Conservation (phyloP, 2,888 invertebrate species). For the Siphonodentalium dalli region DNA sequence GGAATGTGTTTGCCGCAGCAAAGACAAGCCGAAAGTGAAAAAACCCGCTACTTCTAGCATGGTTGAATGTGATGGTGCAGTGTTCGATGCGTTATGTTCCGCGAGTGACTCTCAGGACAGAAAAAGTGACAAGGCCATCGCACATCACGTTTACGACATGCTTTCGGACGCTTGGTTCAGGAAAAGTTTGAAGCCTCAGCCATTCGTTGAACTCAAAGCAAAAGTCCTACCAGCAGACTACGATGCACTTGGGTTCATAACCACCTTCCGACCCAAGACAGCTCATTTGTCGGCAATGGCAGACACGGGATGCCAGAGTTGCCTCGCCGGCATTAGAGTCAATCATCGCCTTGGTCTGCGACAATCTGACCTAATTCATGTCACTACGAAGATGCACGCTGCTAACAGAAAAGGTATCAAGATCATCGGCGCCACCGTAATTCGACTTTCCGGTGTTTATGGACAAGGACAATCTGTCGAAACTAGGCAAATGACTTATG, state of each 20-base stretch:
- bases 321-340: too few species aligned
- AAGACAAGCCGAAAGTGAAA: too few species aligned
- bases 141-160: constrained; percentile 35
- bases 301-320: constrained; percentile 34
- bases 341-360: too few species aligned
- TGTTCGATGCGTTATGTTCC: too few species aligned
- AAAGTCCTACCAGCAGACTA: constrained; percentile 23
- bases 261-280: constrained; percentile 1
- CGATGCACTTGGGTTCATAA: constrained; percentile 23
- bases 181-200: constrained; percentile 28
- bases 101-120: too few species aligned
- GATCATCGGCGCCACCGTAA: constrained; percentile 38
- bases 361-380: too few species aligned
- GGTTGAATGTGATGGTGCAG: too few species aligned
- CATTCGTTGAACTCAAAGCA: constrained; percentile 20
- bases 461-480: constrained; percentile 14
- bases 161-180: constrained; percentile 26
- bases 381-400: too few species aligned
- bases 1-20: too few species aligned
- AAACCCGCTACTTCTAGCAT: too few species aligned
- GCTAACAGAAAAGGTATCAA: constrained; percentile 35
- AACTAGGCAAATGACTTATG: constrained; percentile 39
- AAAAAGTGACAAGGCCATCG: too few species aligned
- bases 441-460: constrained; percentile 28
- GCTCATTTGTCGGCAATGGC: constrained; percentile 28